phyloP scores from a whole-genome alignment of 2,797 vertebrate species.

The Acrossocheilus fasciatus region DNA sequence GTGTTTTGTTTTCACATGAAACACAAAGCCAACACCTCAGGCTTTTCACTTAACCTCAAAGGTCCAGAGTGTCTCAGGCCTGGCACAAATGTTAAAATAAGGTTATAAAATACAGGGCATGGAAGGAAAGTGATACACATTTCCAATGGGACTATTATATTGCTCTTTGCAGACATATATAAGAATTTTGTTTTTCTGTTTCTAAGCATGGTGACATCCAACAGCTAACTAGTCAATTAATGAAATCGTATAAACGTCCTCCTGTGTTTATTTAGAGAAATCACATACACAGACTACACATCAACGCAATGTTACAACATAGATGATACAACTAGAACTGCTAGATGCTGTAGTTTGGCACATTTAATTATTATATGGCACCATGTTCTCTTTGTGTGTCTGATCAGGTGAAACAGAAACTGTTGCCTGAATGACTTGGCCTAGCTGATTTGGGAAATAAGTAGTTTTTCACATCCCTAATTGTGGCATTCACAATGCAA shows the following conservation, averaged over 20 bases:
- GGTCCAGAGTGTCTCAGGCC: slow-evolving; percentile 59
- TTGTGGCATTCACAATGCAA: neutral
- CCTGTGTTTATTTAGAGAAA: neutral
- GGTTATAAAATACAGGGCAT: slow-evolving; percentile 64
- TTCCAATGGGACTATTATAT: slow-evolving; percentile 68
- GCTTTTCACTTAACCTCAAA: slow-evolving; percentile 75
- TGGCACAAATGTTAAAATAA: slow-evolving; percentile 74
- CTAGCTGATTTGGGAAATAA: neutral
- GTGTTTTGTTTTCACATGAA: slow-evolving; percentile 80
- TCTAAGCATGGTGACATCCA: slow-evolving; percentile 51
- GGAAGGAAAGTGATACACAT: slow-evolving; percentile 64
- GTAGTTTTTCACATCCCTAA: neutral
- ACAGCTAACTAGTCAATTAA: neutral
- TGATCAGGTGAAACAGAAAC: neutral
- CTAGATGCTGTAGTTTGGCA: neutral
- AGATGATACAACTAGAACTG: neutral
- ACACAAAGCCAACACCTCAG: slow-evolving; percentile 81
- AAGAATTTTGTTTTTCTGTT: slow-evolving; percentile 51
- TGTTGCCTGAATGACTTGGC: neutral
- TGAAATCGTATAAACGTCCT: neutral
- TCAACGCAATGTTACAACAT: neutral
- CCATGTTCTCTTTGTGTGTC: neutral
- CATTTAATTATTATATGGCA: neutral
- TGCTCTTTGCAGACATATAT: slow-evolving; percentile 61
- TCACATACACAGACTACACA: neutral